Evolutionary conservation across 2,888 invertebrate genomes (phyloP).

Genomic region (Phragmatobia fuliginosa): DNA sequence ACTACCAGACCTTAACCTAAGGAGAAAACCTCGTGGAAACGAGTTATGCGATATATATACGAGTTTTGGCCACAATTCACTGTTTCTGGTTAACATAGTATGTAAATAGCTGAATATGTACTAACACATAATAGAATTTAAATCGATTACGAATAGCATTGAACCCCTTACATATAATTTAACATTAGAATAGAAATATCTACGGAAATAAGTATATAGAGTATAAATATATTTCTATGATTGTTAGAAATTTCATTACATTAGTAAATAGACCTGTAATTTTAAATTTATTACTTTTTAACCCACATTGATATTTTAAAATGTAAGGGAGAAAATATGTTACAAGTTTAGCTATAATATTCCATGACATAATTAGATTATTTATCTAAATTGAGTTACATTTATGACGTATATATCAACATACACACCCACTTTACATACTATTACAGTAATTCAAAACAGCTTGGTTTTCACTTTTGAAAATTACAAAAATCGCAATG

Average conservation of each 20-base stretch:
- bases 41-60: too few relatives aligned
- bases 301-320: neutral
- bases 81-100: constrained; percentile 17
- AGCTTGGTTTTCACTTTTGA: constrained; percentile 4
- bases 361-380: neutral
- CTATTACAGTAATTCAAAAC: constrained; percentile 8
- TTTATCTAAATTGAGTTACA: neutral
- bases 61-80: constrained; percentile 12
- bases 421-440: constrained; percentile 1
- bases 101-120: constrained; percentile 1
- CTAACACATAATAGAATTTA: constrained; percentile 2
- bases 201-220: neutral
- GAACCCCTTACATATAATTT: neutral
- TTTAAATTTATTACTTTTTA: neutral
- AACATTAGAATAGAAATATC: constrained; percentile 7
- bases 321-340: neutral
- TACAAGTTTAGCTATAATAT: neutral
- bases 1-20: constrained; percentile 21
- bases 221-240: constrained; percentile 7
- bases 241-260: neutral
- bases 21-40: constrained; percentile 8
- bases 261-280: constrained; percentile 8
- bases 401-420: neutral
- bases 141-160: neutral
- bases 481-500: constrained; percentile 2